Conservation (phyloP, 1,140 invertebrate species). For the Habropoda laboriosa region DNA sequence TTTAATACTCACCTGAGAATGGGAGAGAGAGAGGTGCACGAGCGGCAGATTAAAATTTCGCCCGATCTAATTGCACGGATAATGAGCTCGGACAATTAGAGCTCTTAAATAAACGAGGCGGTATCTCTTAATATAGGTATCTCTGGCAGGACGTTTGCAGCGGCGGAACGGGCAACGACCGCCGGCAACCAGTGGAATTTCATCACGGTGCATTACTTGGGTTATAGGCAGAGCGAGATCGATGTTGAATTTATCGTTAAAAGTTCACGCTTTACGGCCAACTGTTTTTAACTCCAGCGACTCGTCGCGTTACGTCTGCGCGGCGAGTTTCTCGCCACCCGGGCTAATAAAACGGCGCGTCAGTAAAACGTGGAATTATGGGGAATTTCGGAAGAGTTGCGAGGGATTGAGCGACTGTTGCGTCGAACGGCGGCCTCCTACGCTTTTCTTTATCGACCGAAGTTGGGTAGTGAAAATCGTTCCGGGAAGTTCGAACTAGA, state of each 20-base stretch:
- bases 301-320: background rate
- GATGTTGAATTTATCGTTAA: background rate
- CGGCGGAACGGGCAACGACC: background rate
- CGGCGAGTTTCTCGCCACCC: background rate
- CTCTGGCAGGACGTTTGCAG: background rate
- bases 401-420: background rate
- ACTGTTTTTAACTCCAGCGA: background rate
- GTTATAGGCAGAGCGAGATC: background rate
- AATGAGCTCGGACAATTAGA: conserved; percentile 42
- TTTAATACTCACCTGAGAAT: background rate
- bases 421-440: background rate
- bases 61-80: conserved; percentile 36
- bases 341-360: background rate
- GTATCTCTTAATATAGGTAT: background rate
- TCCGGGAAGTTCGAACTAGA: no score
- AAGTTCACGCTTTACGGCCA: background rate
- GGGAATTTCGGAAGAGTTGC: background rate
- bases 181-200: conserved; percentile 14
- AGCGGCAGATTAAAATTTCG: conserved; percentile 34
- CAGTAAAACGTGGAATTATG: background rate
- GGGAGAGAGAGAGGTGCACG: background rate
- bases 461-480: background rate
- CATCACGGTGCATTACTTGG: conserved; percentile 10
- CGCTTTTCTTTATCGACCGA: background rate
- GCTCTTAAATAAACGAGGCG: conserved; percentile 31